Evolutionary conservation across 2,797 vertebrate species (phyloP), one percentile per base, ranked within the genome.

Genomic region (Sebastes paucispinis): DNA sequence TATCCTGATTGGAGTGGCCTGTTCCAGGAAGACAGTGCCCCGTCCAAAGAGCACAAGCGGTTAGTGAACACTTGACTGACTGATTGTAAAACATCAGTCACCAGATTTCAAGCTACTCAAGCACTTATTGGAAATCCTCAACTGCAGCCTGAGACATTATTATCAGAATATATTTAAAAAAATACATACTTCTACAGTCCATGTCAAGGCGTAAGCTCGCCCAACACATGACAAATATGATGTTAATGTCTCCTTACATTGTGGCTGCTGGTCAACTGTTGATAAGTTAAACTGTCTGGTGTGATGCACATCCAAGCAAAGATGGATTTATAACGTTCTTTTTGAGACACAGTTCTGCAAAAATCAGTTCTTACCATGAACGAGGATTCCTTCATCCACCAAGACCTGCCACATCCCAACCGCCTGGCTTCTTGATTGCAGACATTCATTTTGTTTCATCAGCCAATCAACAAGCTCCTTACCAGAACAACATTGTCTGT

Each of bases 401-500:
- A 99, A 85, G 85, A 99, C 97, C 85, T 99, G 98, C 95, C 97
- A 98, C 92, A 98, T 94, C 3, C 98, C 98, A 1, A 98, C 93
- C 0, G 96, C 97, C 79, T 98, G 98, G 89, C 94, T 94, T 34
- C 98, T 95, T 0, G 92, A 97, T 69, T 97, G 97, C 11, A 97
- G 79, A 10, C 94, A 91, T 2, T 95, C 93, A 3, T 95, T 96
- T 11, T 97, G 87, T 68, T 94, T 94, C 92, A 98, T 93, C 89
- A 99, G 85, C 93, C 95, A 97, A 12, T 99, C 98, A 47, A 98
- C 97, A 47, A 99, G 93, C 12, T 98, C 98, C 85, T 96, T 97
- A 6, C 98, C 98, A 0, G 97, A 97, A 83, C 97, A 97, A 79
- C 98, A 99, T 2, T 96, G 97, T 92, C 98, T 99, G 82, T 2